Evolutionary conservation across 2,113 vertebrate species (phyloP).

Genomic region (Candoia aspera): DNA sequence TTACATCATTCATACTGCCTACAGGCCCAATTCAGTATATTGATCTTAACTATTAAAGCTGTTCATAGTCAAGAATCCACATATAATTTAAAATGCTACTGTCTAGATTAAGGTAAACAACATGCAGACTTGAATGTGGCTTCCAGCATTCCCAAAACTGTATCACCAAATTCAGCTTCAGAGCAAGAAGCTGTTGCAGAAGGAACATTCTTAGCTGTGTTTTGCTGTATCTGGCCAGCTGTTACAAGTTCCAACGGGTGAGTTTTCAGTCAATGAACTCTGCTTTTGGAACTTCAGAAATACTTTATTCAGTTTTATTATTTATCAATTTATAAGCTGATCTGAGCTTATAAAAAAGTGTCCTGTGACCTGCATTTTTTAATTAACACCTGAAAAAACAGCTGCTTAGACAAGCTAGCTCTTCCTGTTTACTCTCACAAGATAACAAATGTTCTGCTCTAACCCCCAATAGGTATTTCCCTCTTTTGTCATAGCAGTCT

Average conservation of each 20-base stretch:
- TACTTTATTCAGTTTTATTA: background rate
- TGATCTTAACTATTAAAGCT: background rate
- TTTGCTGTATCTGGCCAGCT: background rate
- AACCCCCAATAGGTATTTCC: background rate
- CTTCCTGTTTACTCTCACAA: background rate
- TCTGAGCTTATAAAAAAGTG: background rate
- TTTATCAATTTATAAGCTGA: background rate
- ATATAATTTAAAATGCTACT: background rate
- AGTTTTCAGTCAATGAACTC: background rate
- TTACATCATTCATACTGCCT: background rate
- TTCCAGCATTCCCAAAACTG: background rate
- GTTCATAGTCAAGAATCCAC: background rate
- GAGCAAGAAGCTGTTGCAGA: background rate
- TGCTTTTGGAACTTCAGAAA: background rate
- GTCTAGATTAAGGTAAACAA: background rate
- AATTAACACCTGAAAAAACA: background rate
- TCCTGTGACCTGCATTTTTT: background rate
- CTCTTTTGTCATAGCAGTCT: background rate
- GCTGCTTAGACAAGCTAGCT: background rate
- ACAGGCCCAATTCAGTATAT: background rate
- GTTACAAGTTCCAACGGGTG: background rate
- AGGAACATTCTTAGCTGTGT: background rate
- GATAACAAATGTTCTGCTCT: background rate
- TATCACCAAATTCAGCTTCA: background rate
- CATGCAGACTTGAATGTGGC: background rate